Evolutionary conservation across 2,888 invertebrate species (phyloP), one percentile per base, ranked within the genome.

Genomic region (Apotomis turbidana): DNA sequence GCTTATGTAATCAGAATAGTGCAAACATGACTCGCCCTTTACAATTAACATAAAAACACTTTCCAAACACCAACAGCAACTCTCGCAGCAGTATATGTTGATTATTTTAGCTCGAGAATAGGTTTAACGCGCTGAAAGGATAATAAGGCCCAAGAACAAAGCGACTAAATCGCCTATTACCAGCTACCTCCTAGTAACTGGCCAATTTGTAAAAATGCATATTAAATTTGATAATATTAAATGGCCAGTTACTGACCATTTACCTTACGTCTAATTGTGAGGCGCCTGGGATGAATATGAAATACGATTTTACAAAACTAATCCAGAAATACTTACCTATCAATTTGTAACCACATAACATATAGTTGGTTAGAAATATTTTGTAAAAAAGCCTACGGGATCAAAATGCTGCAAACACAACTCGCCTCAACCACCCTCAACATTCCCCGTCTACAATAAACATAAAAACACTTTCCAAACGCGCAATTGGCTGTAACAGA

Each of bases 51-150:
- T 54, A 44, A 55, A 71, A 71, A 55, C 41, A 62, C 57, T 12
- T 36, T 13, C 57, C 10, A 41, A 71, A 66, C 71, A 55, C 46
- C 36, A 57, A 61, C 67, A 62, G 15, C 49, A 60, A 55, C 61
- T 69, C 58, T 51, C 51, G 41, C 57, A 52, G 9, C 55, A 62
- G 27, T 58, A 67, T 68, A 71, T 62, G 71, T 68, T 70, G 54
- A 54, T 71, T 68, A 41, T 68, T 68, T 61, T 52, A 64, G 46
- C 51, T 36, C 49, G 27, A 41, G 55, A 62, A 27, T 27, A 67
- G 67, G 55, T 51, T 55, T 68, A 68, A 68, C 55, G 55, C 55
- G 67, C 61, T 62, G 49, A 68, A 70, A 68, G 36, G 61, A 67
- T 62, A 68, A 71, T 62, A 71, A 41, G 41, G 61, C 49, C 38